Evolutionary conservation across 2,113 vertebrate genomes (phyloP).

Genomic region (Aegithalos caudatus): DNA sequence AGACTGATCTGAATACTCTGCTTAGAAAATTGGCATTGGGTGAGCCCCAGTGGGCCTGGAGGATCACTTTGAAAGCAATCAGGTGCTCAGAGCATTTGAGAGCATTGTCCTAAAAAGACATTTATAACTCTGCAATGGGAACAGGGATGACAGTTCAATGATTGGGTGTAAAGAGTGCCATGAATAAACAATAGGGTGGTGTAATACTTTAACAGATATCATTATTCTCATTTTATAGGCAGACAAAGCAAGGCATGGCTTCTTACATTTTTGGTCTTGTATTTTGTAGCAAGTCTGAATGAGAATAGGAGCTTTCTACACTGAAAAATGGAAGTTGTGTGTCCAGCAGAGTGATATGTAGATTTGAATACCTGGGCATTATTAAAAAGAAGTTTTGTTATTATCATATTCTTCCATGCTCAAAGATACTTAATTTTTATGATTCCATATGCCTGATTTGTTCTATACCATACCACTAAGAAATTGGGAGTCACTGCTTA

Average conservation of each 20-base stretch:
- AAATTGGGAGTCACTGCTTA: background rate
- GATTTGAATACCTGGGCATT: background rate
- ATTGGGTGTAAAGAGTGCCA: background rate
- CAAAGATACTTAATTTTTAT: background rate
- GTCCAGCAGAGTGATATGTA: background rate
- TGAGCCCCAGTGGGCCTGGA: background rate
- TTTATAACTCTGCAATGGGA: background rate
- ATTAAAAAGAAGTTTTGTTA: background rate
- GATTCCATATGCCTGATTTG: background rate
- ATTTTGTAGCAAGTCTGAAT: background rate
- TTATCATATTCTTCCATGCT: background rate
- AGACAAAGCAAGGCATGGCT: background rate
- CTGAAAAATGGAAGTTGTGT: rapidly evolving
- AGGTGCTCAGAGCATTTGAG: background rate
- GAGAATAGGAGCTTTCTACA: background rate
- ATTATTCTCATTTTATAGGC: background rate
- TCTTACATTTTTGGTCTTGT: background rate
- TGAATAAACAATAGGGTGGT: background rate
- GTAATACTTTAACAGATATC: background rate
- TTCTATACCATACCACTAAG: background rate
- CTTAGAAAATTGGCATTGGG: background rate
- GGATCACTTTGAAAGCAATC: background rate
- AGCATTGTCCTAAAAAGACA: background rate
- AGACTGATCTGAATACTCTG: background rate
- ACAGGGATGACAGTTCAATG: background rate